Base-by-base conservation (phyloP, 1,140 invertebrate species). In the Drosophila kanapiae region DNA sequence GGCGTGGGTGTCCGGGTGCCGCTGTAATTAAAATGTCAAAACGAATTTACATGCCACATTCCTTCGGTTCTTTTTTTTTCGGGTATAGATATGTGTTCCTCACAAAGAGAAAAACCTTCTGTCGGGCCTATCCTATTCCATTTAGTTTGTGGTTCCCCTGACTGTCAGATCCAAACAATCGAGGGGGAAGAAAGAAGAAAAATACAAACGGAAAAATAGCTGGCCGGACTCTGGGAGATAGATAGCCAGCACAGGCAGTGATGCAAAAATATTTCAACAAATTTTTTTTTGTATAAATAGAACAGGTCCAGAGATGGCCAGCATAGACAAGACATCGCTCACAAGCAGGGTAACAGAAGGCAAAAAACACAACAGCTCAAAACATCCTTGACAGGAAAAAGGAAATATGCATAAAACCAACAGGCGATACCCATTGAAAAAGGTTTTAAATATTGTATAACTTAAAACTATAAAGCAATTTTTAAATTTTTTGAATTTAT, bases 1-100 rank as follows among this genome's bases (percentile, higher is more conserved):
- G 11, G 11, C 10, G 42, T 27, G 11, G 45, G 23, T 4, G n/a
- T 14, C 8, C 11, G 45, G 29, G 16, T 75, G 35, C 27, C 35
- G 42, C 31, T 62, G 77, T 90, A 84, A 88, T 88, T 90, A 88
- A 90, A 88, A 90, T 90, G 84, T 88, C 84, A 85, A 51, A 54
- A 45, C 31, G 63, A 74, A 63, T 58, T 56, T 56, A 62, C 61
- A 75, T 61, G 59, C 60, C 75, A 83, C 72, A 69, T 72, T 60
- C 62, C 49, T 61, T 29, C 53, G 38, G 51, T 53, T 53, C n/a
- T 23, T 23, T 23, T 23, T 23, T 23, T 23, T 23, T 37, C 13
- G 6, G 51, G 16, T 3, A 23, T 9, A 18, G 51, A 37, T 11
- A 38, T 38, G 8, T 27, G 35, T 27, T 38, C 8, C 53, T 23